phyloP scores from a whole-genome alignment of 2,888 invertebrate genomes.

The Asteroscopus sphinx region DNA sequence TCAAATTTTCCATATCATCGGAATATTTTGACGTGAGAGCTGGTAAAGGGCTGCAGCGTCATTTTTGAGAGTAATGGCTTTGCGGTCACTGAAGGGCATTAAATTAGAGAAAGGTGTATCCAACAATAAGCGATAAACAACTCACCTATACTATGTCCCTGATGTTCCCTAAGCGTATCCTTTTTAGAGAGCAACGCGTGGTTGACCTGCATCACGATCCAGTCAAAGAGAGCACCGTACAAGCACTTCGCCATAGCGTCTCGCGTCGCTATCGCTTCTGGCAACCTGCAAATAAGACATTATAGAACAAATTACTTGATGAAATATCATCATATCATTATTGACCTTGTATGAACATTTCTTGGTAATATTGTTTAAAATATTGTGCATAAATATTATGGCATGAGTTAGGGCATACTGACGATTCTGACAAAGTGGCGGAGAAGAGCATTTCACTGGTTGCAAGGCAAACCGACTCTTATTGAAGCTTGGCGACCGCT shows the following conservation, averaged over 20 bases:
- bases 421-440: too few relatives aligned
- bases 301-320: too few relatives aligned
- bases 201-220: constrained; percentile 99
- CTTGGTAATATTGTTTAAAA: background rate
- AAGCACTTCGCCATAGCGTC: constrained; percentile 99
- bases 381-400: too few relatives aligned
- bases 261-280: constrained; percentile 96
- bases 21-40: too few relatives aligned
- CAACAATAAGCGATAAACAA: background rate
- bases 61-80: too few relatives aligned
- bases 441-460: too few relatives aligned
- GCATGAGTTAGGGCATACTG: too few relatives aligned
- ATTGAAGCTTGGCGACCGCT: too few relatives aligned
- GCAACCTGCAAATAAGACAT: constrained; percentile 79
- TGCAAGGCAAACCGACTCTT: too few relatives aligned
- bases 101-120: background rate
- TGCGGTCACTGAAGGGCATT: too few relatives aligned
- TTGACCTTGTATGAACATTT: background rate
- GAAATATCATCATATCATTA: background rate
- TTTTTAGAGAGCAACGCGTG: constrained; percentile 97
- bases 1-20: too few relatives aligned
- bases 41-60: too few relatives aligned
- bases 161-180: constrained; percentile 95
- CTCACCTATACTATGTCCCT: constrained; percentile 96
- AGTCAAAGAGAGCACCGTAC: constrained; percentile 98